Conservation (phyloP, 2,113 vertebrate genomes). For the Collichthys lucidus region DNA sequence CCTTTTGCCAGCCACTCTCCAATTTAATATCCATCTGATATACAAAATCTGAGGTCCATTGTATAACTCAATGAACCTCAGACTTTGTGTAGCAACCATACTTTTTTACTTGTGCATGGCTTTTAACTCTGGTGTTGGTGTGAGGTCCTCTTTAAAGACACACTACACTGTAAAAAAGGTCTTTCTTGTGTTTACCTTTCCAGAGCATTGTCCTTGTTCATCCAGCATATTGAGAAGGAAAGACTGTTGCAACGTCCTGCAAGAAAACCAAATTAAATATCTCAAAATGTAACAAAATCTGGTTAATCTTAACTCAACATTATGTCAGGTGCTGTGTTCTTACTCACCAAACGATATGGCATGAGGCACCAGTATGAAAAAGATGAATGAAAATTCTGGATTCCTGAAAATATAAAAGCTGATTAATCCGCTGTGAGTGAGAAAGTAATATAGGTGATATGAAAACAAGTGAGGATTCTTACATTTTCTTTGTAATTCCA, state of each 20-base stretch:
- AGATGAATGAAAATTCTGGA: slow-evolving; percentile 28
- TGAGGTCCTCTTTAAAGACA: not conserved
- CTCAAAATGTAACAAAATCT: not conserved
- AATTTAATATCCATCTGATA: not conserved
- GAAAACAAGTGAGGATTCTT: accelerated
- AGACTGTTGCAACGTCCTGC: slow-evolving; percentile 57
- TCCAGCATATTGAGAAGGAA: slow-evolving; percentile 79
- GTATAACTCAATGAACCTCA: no score
- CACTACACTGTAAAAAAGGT: no score
- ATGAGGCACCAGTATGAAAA: slow-evolving; percentile 50
- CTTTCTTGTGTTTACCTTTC: slow-evolving; percentile 55
- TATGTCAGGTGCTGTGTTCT: not conserved
- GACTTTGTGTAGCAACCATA: no score
- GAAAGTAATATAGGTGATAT: accelerated
- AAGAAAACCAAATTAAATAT: not conserved
- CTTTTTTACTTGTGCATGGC: no score
- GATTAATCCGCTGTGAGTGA: not conserved
- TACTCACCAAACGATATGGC: slow-evolving; percentile 68
- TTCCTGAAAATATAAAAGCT: slow-evolving; percentile 51
- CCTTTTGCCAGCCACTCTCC: not conserved
- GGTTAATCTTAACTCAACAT: not conserved
- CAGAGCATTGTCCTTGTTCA: slow-evolving; percentile 18
- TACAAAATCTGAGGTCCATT: not conserved
- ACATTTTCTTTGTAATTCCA: slow-evolving; percentile 51
- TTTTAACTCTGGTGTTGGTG: not conserved